Conservation (phyloP, 1,140 invertebrate species). For the Octopus bimaculoides region DNA sequence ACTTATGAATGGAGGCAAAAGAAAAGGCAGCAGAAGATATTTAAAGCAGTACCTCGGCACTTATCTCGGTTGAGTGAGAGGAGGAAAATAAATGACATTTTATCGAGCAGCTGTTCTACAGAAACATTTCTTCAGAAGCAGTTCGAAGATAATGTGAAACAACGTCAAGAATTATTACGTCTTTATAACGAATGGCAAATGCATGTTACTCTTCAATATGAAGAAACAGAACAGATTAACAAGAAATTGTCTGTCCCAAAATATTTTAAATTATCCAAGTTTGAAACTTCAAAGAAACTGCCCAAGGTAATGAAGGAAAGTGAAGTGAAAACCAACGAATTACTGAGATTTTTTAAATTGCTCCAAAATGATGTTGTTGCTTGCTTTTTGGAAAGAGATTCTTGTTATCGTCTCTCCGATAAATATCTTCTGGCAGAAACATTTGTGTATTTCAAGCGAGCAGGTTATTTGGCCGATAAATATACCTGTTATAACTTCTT, state of each 20-base stretch:
- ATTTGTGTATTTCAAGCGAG: not conserved
- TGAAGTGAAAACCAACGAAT: not conserved
- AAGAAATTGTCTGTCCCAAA: not conserved
- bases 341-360: not conserved
- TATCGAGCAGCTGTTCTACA: not conserved
- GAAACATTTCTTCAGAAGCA: not conserved
- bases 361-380: not conserved
- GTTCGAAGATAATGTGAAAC: not conserved
- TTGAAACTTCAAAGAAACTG: not conserved
- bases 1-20: not conserved
- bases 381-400: not conserved
- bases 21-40: not conserved
- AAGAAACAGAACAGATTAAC: not conserved
- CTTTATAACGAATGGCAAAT: not conserved
- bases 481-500: constrained; percentile 13
- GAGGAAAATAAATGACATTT: not conserved
- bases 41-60: not conserved
- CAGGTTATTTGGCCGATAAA: not conserved
- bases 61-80: not conserved
- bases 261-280: not conserved
- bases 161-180: not conserved
- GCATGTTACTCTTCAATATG: not conserved
- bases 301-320: not conserved
- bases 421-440: not conserved
- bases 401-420: not conserved